Base-by-base conservation (phyloP, 2,113 vertebrate genomes). In the Poecilia latipinna region DNA sequence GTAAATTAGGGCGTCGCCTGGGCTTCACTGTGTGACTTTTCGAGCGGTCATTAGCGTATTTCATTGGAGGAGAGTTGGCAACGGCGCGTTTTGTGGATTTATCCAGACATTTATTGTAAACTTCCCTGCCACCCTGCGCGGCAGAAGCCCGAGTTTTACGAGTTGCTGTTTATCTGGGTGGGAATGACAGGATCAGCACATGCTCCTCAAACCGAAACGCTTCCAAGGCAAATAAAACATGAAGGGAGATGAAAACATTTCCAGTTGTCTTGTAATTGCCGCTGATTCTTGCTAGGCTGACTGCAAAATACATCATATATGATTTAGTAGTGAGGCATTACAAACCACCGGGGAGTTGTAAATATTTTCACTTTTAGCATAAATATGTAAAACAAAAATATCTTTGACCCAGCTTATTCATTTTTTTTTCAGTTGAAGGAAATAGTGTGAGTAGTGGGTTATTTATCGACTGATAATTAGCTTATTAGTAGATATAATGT, bases 51-150 rank as follows among this genome's bases (percentile, higher is more conserved):
- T 93, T 91, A 88, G 85, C 54, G 76, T 84, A 83, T 91, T 91
- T 92, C 80, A 92, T 79, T 86, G 79, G 86, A 70, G 81, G 77
- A 69, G 65, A 84, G 83, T 86, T 90, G 86, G 90, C 88, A 91
- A 78, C 72, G 22, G 74, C 61, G 64, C 72, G 75, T 87, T 86
- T 85, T 24, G 63, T 87, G 78, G 87, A 91, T 93, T 90, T 89
- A 93, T 86, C 79, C 81, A 71, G 90, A 92, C 92, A 87, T 91
- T 88, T 90, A 91, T 89, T 90, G 89, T 89, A 87, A 90, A 90
- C 82, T 89, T 88, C 80, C 44, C 44, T 78, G 87, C 87, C 85
- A 80, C 90, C 82, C 79, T 81, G 85, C 81, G 83, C 79, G 77
- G 89, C 91, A 88, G 90, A 90, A 79, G 86, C 75, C 74, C 37